Percentiles rank a stretch among this genome's conserved stretches.
These are phyloP conservation scores for Platycheirus rosarum DNA, from an alignment of 2,888 invertebrate genomes.

Conservation along the genomic window DNA sequence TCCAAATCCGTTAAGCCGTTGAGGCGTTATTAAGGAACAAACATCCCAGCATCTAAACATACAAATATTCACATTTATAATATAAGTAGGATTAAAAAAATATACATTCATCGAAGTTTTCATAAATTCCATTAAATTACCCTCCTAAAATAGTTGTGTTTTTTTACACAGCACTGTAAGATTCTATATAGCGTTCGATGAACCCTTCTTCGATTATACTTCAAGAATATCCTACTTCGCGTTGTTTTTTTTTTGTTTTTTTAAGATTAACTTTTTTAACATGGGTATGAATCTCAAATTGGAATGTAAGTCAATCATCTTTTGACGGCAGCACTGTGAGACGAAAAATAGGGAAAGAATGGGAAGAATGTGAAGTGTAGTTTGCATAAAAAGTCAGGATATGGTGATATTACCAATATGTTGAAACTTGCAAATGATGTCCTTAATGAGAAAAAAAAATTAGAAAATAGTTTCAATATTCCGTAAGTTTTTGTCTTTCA, in stretches of 20 bases:
- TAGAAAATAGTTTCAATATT: no score
- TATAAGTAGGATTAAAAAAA: no score
- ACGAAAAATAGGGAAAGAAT: background rate
- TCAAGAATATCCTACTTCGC: slow-evolving; percentile 1
- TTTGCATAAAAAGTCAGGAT: background rate
- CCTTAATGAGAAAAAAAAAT: background rate
- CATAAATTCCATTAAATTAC: no score
- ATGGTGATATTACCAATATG: background rate
- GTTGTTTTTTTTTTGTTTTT: background rate
- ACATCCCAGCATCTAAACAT: no score
- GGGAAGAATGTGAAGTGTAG: background rate
- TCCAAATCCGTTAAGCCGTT: no score
- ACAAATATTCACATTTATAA: no score
- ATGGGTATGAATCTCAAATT: slow-evolving; percentile 10
- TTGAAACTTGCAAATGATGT: background rate
- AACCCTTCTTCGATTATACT: slow-evolving; percentile 1
- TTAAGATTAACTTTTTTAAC: slow-evolving; percentile 1
- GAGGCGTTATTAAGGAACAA: no score
- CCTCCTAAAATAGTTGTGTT: no score
- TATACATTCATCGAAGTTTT: no score
- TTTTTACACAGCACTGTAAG: background rate
- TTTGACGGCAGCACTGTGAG: background rate
- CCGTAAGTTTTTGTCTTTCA: no score
- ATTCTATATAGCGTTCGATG: slow-evolving; percentile 31
- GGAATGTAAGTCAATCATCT: slow-evolving; percentile 6